These are phyloP conservation scores for Girardia tigrina DNA, from an alignment of 2,888 invertebrate species.

Conservation along the genomic window DNA sequence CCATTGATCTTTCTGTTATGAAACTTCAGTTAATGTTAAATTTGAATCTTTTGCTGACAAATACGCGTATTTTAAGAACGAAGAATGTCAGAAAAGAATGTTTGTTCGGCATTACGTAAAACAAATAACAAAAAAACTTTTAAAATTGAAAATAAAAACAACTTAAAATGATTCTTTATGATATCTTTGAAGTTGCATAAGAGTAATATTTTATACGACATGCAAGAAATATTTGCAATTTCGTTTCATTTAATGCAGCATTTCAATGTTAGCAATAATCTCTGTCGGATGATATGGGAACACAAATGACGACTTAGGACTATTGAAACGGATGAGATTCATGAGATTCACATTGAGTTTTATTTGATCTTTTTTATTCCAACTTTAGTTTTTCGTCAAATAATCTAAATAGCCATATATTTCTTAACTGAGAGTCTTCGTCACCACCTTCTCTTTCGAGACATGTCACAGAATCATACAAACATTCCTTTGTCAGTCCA, in stretches of 20 bases:
- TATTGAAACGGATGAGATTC: no score
- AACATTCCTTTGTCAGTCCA: constrained; percentile 16
- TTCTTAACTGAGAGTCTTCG: background rate
- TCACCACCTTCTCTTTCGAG: background rate
- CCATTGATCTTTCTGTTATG: no score
- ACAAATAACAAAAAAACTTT: no score
- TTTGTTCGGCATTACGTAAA: no score
- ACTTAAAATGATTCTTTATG: no score
- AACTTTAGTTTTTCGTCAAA: background rate
- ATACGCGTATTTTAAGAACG: no score
- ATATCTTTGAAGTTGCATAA: no score
- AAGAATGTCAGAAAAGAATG: no score
- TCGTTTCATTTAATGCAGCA: background rate
- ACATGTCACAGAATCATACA: background rate
- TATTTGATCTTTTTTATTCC: background rate
- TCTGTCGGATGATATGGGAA: background rate
- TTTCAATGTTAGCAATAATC: constrained; percentile 6
- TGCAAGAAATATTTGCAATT: background rate
- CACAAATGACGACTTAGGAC: background rate
- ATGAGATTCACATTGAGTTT: background rate
- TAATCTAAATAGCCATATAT: constrained; percentile 29
- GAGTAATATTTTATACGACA: no score
- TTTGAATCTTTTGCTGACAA: no score
- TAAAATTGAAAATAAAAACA: no score
- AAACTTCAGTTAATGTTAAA: no score